Conservation (phyloP, 53 echinoderm and acorn worm genomes). For the Antedon mediterranea region DNA sequence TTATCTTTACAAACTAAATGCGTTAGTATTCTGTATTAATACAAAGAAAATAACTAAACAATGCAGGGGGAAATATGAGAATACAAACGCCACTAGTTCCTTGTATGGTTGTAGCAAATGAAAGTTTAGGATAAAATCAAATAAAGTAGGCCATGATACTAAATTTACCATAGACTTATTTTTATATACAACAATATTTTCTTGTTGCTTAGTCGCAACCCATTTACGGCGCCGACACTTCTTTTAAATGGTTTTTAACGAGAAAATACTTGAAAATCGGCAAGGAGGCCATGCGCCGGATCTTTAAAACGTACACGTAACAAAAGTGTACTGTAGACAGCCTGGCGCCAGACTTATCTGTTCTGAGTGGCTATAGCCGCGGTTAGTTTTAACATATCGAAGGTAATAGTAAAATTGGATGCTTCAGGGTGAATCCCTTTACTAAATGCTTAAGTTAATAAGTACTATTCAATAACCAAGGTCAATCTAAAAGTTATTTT, state of each 20-base stretch:
- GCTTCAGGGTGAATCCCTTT: not conserved
- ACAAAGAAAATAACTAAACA: too few species aligned
- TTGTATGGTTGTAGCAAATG: too few species aligned
- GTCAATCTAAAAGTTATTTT: not conserved
- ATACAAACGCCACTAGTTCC: too few species aligned
- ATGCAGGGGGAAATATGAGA: too few species aligned
- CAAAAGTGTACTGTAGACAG: not conserved
- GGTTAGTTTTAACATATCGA: not conserved
- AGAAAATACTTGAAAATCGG: not conserved
- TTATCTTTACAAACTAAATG: too few species aligned
- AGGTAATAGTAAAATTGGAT: not conserved
- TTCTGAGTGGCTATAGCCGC: not conserved
- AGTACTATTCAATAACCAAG: not conserved
- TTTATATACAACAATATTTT: too few species aligned
- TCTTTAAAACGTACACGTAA: not conserved
- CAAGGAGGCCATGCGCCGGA: not conserved
- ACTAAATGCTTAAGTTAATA: not conserved
- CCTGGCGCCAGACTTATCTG: not conserved
- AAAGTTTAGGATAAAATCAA: too few species aligned
- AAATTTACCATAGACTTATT: too few species aligned
- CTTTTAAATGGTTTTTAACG: not conserved
- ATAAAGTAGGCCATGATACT: too few species aligned
- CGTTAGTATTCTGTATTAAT: too few species aligned
- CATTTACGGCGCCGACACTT: not conserved
- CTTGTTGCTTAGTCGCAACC: not conserved